Base-by-base conservation (phyloP, 2,113 vertebrate genomes). In the Sinocyclocheilus rhinocerous region DNA sequence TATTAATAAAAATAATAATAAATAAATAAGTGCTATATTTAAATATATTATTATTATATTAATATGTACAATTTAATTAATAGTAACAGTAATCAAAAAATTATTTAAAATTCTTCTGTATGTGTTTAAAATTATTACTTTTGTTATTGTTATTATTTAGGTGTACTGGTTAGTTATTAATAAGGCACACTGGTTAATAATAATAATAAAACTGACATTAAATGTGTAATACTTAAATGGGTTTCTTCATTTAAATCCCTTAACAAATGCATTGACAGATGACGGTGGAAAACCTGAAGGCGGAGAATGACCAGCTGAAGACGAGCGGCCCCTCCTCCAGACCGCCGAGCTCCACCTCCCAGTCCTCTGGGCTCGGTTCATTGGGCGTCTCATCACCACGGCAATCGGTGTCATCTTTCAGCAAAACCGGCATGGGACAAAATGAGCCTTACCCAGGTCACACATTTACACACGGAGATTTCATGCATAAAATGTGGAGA, bases 251-350 rank as follows among this genome's bases (percentile, higher is more conserved):
- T 52, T 29, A 20, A 57, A 36, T 36, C 24, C 4, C 9, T 57
- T 15, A 67, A 82, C 22, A 29, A 65, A 67, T 82, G 73, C 24
- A 1, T 48, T 82, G 52, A 11, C 57, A 99, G 98, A 89, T 94
- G 92, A 98, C 97, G 80, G 97, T 99, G 76, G 98, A 99, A 92
- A 96, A 96, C 85, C 93, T 99, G 88, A 99, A 99, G 92, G 94
- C 96, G 0, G 98, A 99, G 93, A 99, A 99, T 0, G 97, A 99
- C 90, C 95, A 98, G 4, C 94, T 99, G 72, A 99, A 97, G 91
- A 97, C 96, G 1, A 95, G 95, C 1, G 93, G 95, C 0, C 92
- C 95, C 33, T 95, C 96, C 57, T 92, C 94, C 36, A 95, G 96
- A 0, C 94, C 96, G 0, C 92, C 95, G 83, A 94, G 91, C 90